A percentile compares a stretch with the other conserved stretches of the same genome.
Evolutionary conservation across 2,113 vertebrate species (phyloP).

Genomic region (Spilogale gracilis): DNA sequence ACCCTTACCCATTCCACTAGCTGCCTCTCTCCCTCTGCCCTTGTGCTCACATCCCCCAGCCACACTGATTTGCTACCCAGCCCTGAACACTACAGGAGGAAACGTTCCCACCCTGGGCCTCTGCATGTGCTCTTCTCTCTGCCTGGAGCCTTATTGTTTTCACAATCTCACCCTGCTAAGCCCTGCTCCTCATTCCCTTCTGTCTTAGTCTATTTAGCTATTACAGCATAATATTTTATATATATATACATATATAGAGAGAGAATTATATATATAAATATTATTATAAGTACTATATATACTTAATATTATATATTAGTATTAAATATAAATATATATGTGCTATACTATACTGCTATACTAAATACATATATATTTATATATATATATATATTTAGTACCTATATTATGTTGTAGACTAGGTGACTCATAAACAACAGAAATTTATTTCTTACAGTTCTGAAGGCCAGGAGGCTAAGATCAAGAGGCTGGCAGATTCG

Average conservation of each 20-base stretch:
- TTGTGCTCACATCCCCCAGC: neutral
- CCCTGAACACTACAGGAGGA: too few relatives aligned
- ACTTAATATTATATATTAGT: too few relatives aligned
- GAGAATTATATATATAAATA: too few relatives aligned
- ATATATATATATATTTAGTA: too few relatives aligned
- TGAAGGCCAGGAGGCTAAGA: neutral
- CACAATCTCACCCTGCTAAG: neutral
- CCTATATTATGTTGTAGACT: neutral
- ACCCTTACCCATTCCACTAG: too few relatives aligned
- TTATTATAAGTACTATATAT: too few relatives aligned
- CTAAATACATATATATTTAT: too few relatives aligned
- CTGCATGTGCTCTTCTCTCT: neutral
- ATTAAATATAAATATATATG: too few relatives aligned
- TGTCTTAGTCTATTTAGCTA: neutral
- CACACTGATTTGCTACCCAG: too few relatives aligned
- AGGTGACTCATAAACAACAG: neutral
- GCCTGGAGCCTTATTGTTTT: neutral
- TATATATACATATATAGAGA: neutral
- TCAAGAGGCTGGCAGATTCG: neutral
- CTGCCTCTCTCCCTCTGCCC: too few relatives aligned
- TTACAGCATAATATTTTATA: neutral
- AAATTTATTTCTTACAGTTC: neutral
- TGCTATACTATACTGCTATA: too few relatives aligned
- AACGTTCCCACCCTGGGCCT: neutral
- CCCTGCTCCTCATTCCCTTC: neutral